A percentile compares a stretch with the other conserved stretches of the same genome.
Evolutionary conservation across 2,797 vertebrate species (phyloP).

Genomic region (Gephyroberyx darwinii): DNA sequence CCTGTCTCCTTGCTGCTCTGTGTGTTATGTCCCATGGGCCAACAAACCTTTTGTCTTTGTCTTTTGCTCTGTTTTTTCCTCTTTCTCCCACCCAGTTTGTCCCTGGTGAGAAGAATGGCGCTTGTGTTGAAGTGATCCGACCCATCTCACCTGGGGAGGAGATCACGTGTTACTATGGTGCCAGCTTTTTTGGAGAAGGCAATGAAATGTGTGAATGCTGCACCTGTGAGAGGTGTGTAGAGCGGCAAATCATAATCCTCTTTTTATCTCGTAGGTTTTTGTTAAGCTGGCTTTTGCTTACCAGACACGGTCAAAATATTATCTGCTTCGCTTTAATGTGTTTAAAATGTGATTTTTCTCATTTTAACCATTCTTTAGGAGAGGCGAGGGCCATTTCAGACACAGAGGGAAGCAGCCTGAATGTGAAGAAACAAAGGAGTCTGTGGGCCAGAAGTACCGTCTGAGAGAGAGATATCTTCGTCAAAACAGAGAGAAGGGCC

Average conservation of each 20-base stretch:
- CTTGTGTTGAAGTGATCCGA: conserved; percentile 91
- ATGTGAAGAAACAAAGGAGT: conserved; percentile 70
- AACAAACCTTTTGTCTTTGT: conserved; percentile 58
- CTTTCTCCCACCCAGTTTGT: conserved; percentile 83
- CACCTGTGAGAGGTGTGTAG: conserved; percentile 91
- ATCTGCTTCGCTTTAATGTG: not conserved
- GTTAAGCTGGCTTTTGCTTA: not conserved
- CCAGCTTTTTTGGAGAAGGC: conserved; percentile 94
- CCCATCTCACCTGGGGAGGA: conserved; percentile 93
- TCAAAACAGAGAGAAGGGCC: conserved; percentile 83
- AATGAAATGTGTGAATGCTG: conserved; percentile 96
- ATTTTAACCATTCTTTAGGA: conserved; percentile 70
- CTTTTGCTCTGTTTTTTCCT: conserved; percentile 20
- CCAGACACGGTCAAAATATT: not conserved
- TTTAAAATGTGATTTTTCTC: not conserved
- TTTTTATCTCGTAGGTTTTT: not conserved
- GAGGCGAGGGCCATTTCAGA: conserved; percentile 89
- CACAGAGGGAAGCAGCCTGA: conserved; percentile 79
- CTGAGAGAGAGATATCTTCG: conserved; percentile 89
- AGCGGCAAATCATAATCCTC: not conserved
- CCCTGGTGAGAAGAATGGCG: conserved; percentile 90
- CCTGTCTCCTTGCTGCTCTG: not conserved
- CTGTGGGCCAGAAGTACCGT: conserved; percentile 84
- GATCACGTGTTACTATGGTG: conserved; percentile 95
- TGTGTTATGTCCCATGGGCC: conserved; percentile 41